Base-by-base conservation (phyloP, 2,888 invertebrate genomes). In the Drosophila niveifrons region DNA sequence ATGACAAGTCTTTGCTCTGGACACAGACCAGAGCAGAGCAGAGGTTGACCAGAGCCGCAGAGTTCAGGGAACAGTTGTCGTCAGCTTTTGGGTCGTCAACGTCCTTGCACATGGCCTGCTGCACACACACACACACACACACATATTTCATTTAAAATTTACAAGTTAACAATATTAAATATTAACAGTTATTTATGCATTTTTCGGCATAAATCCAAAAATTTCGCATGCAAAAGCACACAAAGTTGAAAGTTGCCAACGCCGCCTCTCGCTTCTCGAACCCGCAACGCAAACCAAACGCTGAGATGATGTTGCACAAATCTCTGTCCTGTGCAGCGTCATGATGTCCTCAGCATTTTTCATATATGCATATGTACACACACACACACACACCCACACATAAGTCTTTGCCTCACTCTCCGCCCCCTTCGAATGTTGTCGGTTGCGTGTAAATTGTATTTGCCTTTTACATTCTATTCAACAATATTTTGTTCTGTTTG, bases 141-240 rank as follows among this genome's bases (percentile, higher is more conserved):
- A 78, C 72, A 88, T 90, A 90, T 90, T 90, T 90, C 89, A 90
- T 90, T 89, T 74, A 76, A 86, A 84, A 86, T 90, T 88, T 90
- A 87, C 82, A 90, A 89, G 82, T 86, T 88, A 90, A 90, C 88
- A 90, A 82, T 80, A 90, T 90, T 86, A 89, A 89, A 90, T 90
- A 90, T 90, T 90, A 90, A 90, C 90, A 89, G 84, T 88, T 89
- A 88, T 88, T 86, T 89, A 85, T 87, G 85, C 85, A 89, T 84
- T 89, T 89, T 86, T 87, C 76, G 89, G 82, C 72, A 80, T 80
- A 87, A 80, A 86, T 89, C 75, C 85, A 82, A 80, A 88, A 81
- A 85, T 87, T 72, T 80, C 64, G 72, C 89, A 87, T 89, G 68
- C 81, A 83, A 70, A 84, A 69, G 65, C 69, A 75, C 61, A 79